Percentiles rank a stretch among this genome's conserved stretches.
Conservation (phyloP, 2,797 vertebrate genomes). For the Ataeniobius toweri region DNA sequence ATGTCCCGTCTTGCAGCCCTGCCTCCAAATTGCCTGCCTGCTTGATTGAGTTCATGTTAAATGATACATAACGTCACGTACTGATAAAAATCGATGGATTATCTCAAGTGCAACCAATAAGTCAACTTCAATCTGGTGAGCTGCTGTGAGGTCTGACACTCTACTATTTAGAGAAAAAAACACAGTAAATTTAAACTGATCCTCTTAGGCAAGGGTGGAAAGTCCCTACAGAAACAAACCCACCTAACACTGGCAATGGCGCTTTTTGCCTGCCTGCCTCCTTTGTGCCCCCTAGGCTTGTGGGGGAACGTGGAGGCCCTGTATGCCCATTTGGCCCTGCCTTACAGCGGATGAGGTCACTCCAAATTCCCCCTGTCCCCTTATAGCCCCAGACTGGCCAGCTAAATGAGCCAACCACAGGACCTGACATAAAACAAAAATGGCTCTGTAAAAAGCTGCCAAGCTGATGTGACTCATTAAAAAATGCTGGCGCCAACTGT, state of each 20-base stretch:
- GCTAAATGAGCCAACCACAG: constrained; percentile 75
- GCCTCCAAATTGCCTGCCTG: constrained; percentile 44
- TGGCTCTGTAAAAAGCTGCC: constrained; percentile 77
- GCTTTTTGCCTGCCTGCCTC: constrained; percentile 68
- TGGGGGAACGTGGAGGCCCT: constrained; percentile 76
- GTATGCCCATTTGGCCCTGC: constrained; percentile 76
- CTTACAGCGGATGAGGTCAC: constrained; percentile 83
- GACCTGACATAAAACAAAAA: constrained; percentile 79
- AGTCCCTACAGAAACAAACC: constrained; percentile 69
- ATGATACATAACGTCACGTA: constrained; percentile 28
- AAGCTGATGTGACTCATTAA: constrained; percentile 85
- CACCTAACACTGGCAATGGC: constrained; percentile 64
- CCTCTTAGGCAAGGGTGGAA: constrained; percentile 73
- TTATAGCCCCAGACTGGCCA: constrained; percentile 77
- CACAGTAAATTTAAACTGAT: constrained; percentile 56
- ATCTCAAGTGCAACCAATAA: constrained; percentile 54
- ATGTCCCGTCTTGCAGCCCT: constrained; percentile 50
- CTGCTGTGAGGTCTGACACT: constrained; percentile 44
- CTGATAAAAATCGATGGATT: constrained; percentile 57
- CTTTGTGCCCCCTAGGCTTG: constrained; percentile 77
- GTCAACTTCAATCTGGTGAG: constrained; percentile 36
- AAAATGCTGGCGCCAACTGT: constrained; percentile 80
- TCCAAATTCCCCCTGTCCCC: constrained; percentile 79
- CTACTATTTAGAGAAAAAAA: constrained; percentile 59
- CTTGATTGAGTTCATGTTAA: constrained; percentile 64